These are phyloP conservation scores for Chironomus tentans DNA, from an alignment of 2,888 invertebrate species.

Conservation along the genomic window DNA sequence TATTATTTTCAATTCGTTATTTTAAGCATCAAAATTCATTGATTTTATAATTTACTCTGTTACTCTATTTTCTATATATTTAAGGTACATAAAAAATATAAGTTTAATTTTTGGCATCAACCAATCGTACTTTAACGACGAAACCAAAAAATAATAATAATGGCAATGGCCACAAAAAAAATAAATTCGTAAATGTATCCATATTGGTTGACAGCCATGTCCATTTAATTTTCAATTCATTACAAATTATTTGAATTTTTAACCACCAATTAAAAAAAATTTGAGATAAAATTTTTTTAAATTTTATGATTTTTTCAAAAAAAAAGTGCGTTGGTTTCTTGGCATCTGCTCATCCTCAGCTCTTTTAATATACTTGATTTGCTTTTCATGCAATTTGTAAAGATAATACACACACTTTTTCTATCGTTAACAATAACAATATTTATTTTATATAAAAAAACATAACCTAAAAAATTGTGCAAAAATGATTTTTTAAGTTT, in stretches of 20 bases:
- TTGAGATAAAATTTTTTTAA: neutral
- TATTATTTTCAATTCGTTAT: constrained; percentile 26
- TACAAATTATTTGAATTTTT: neutral
- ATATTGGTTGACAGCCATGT: neutral
- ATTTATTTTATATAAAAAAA: constrained; percentile 6
- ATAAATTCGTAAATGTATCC: neutral
- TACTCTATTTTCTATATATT: neutral
- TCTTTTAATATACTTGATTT: constrained; percentile 30
- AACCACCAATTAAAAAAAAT: neutral
- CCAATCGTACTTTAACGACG: neutral
- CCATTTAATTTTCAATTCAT: constrained; percentile 1
- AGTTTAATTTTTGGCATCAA: neutral
- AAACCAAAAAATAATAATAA: neutral
- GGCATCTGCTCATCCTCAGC: constrained; percentile 53
- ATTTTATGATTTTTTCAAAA: constrained; percentile 20
- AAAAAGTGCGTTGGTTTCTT: constrained; percentile 65
- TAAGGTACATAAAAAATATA: neutral
- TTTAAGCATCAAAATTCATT: constrained; percentile 15
- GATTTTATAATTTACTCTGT: neutral
- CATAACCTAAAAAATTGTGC: neutral
- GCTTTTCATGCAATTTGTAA: constrained; percentile 15
- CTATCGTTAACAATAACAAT: neutral
- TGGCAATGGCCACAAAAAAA: too few relatives aligned
- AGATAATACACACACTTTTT: neutral
- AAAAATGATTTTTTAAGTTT: neutral